Conservation (phyloP, 2,888 invertebrate species). For the Sinodicranocentrus sp. region DNA sequence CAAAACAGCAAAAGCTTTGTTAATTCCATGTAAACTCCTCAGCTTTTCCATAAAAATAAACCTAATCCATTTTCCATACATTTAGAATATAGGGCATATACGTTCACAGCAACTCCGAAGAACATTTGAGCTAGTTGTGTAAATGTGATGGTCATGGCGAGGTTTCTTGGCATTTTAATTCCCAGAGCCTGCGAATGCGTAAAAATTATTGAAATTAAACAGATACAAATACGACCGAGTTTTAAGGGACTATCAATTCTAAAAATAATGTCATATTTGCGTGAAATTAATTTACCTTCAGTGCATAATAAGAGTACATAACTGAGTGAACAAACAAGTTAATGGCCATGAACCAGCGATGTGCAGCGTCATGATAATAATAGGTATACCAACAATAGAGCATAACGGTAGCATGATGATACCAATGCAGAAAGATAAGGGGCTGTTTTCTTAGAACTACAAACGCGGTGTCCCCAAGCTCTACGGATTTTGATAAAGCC, state of each 20-base stretch:
- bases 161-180: constrained; percentile 33
- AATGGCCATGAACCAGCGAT: constrained; percentile 79
- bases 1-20: too few species aligned
- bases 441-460: constrained; percentile 45
- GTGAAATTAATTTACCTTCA: too few species aligned
- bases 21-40: too few species aligned
- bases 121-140: constrained; percentile 96
- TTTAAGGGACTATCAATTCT: too few species aligned
- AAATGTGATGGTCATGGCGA: constrained; percentile 91
- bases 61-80: too few species aligned
- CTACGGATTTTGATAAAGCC: constrained; percentile 25
- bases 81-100: constrained; percentile 83
- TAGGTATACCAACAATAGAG: constrained; percentile 34
- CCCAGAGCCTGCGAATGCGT: constrained; percentile 7
- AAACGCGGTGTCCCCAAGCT: constrained; percentile 49
- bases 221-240: not conserved
- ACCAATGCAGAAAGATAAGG: constrained; percentile 56
- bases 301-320: constrained; percentile 95
- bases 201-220: not conserved
- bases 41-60: too few species aligned
- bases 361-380: constrained; percentile 33
- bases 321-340: constrained; percentile 94
- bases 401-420: constrained; percentile 46
- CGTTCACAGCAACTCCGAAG: constrained; percentile 92
- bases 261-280: too few species aligned